Conservation (phyloP, 2,888 invertebrate species). For the Agrochola litura region DNA sequence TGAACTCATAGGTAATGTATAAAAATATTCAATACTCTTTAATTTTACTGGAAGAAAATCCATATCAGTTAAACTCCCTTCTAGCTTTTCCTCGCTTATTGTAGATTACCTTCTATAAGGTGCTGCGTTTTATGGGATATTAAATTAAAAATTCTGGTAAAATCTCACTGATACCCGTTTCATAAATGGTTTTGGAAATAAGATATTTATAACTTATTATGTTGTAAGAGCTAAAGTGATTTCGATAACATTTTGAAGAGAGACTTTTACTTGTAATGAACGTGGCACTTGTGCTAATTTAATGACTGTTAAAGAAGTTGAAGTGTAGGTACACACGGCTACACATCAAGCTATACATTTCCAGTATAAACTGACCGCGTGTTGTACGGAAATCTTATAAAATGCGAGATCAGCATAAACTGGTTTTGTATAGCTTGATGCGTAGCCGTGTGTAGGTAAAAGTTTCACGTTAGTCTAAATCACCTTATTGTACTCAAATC, state of each 20-base stretch:
- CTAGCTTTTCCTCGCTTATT: not conserved
- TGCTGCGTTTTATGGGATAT: slow-evolving; percentile 1
- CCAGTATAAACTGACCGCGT: too few relatives aligned
- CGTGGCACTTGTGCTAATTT: not conserved
- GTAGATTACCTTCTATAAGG: not conserved
- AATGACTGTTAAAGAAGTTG: not conserved
- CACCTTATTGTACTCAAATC: too few relatives aligned
- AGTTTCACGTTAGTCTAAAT: too few relatives aligned
- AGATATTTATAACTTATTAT: not conserved
- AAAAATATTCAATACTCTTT: not conserved
- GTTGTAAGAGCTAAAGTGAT: not conserved
- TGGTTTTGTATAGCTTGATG: too few relatives aligned
- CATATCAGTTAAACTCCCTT: not conserved
- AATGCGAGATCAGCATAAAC: too few relatives aligned
- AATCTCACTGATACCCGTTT: not conserved
- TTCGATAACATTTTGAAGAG: not conserved
- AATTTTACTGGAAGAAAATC: not conserved
- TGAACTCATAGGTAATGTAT: not conserved
- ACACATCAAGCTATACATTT: too few relatives aligned
- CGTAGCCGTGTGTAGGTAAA: too few relatives aligned
- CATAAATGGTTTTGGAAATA: not conserved
- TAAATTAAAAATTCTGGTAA: not conserved
- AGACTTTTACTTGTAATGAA: not conserved
- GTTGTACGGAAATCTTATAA: too few relatives aligned
- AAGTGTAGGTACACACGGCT: too few relatives aligned